Percentiles rank a stretch among this genome's conserved stretches.
Conservation (phyloP, 2,113 vertebrate genomes). For the Acinonyx jubatus region DNA sequence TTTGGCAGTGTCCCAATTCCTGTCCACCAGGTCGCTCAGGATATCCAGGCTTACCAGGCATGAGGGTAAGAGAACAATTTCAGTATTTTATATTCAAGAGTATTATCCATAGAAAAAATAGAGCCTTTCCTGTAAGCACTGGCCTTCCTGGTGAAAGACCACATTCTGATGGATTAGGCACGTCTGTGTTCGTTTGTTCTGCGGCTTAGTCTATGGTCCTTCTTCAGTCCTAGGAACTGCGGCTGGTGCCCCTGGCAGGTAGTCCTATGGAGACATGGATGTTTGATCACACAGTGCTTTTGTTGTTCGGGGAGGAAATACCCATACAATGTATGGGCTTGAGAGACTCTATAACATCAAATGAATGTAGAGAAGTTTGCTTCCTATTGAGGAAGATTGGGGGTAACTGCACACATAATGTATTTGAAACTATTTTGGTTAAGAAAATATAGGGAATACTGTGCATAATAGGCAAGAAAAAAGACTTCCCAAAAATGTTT, state of each 20-base stretch:
- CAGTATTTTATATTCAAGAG: neutral
- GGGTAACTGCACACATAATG: neutral
- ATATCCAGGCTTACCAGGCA: slow-evolving; percentile 94
- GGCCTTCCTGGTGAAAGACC: neutral
- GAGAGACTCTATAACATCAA: neutral
- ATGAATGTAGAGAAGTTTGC: neutral
- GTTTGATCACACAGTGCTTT: neutral
- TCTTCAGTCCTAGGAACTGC: neutral
- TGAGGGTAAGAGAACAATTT: slow-evolving; percentile 91
- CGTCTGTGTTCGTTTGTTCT: neutral
- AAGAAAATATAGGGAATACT: neutral
- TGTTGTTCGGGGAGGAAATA: neutral
- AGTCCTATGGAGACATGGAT: neutral
- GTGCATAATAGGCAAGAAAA: neutral
- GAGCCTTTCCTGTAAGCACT: neutral
- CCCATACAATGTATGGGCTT: neutral
- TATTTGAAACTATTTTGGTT: neutral
- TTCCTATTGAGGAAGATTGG: neutral
- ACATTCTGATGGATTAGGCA: neutral
- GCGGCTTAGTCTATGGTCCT: neutral
- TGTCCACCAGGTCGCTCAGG: slow-evolving; percentile 93
- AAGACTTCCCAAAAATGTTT: neutral
- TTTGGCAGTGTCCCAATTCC: slow-evolving; percentile 92
- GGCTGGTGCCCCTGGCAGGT: neutral
- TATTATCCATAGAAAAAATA: neutral